These are phyloP conservation scores for Drosophila ustulata DNA, from an alignment of 2,888 invertebrate genomes.

Conservation along the genomic window DNA sequence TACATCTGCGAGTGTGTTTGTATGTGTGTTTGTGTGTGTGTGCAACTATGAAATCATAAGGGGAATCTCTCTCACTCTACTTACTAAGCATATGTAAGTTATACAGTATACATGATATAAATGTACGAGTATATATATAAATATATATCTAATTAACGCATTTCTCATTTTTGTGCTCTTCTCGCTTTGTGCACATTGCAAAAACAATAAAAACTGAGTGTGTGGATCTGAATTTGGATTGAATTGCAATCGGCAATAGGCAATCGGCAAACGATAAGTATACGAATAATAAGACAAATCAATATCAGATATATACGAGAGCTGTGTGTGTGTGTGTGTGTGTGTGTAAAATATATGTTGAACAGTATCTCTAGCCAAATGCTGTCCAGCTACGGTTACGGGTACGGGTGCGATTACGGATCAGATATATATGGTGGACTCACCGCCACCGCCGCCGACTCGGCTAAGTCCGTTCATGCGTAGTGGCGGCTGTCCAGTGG, in stretches of 20 bases:
- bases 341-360: conserved; percentile 14
- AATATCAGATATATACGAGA: conserved; percentile 14
- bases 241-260: no score
- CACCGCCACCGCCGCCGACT: conserved; percentile 85
- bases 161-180: conserved; percentile 21
- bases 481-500: conserved; percentile 66
- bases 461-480: conserved; percentile 85
- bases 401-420: not conserved
- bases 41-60: conserved; percentile 28
- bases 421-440: conserved; percentile 84
- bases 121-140: conserved; percentile 9
- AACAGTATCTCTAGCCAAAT: conserved; percentile 14
- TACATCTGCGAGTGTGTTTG: conserved; percentile 31
- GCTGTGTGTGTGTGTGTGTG: conserved; percentile 1
- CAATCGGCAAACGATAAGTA: not conserved
- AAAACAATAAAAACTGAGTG: conserved; percentile 25
- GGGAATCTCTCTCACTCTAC: conserved; percentile 20
- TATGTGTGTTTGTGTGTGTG: conserved; percentile 13
- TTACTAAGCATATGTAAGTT: conserved; percentile 35
- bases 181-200: conserved; percentile 55
- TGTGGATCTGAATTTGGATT: conserved; percentile 5
- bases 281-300: conserved; percentile 29
- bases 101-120: conserved; percentile 13
- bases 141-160: conserved; percentile 23
- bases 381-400: not conserved